Percentiles rank a stretch among this genome's conserved stretches.
phyloP scores from a whole-genome alignment of 2,888 invertebrate genomes.

The Micropterix aruncella region DNA sequence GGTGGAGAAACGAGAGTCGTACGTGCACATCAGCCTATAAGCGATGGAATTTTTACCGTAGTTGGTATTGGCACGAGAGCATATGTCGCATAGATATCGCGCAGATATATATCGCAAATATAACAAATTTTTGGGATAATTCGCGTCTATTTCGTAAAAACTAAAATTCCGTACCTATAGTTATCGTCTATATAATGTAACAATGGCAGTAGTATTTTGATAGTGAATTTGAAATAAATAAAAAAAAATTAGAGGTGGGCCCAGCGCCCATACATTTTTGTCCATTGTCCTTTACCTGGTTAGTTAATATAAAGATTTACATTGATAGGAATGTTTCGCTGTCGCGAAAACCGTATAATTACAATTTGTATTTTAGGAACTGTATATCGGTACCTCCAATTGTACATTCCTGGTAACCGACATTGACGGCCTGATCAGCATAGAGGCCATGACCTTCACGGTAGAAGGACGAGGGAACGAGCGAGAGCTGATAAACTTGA shows the following conservation, averaged over 20 bases:
- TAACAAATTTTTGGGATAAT: too few species aligned
- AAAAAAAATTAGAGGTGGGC: conserved; percentile 13
- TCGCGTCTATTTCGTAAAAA: too few species aligned
- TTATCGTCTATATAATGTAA: too few species aligned
- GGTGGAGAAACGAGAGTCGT: too few species aligned
- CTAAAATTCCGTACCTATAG: too few species aligned
- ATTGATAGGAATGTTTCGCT: conserved; percentile 3
- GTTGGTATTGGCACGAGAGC: too few species aligned
- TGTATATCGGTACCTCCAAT: conserved; percentile 22
- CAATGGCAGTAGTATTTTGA: too few species aligned
- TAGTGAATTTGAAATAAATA: conserved; percentile 2
- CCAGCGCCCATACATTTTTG: too few species aligned
- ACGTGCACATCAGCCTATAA: too few species aligned
- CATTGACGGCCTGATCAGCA: conserved; percentile 29
- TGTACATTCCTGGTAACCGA: conserved; percentile 29
- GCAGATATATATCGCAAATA: too few species aligned
- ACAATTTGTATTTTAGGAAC: conserved; percentile 21
- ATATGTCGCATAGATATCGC: too few species aligned
- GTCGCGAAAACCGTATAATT: conserved; percentile 2
- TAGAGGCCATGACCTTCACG: conserved; percentile 25
- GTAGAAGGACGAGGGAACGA: conserved; percentile 27
- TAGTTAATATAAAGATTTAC: conserved; percentile 5
- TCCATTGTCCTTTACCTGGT: conserved; percentile 12
- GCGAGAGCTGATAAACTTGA: conserved; percentile 24
- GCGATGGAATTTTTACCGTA: too few species aligned